Evolutionary conservation across 2,888 invertebrate species (phyloP), one percentile per base, ranked within the genome.

Genomic region (Diarsia mendica): DNA sequence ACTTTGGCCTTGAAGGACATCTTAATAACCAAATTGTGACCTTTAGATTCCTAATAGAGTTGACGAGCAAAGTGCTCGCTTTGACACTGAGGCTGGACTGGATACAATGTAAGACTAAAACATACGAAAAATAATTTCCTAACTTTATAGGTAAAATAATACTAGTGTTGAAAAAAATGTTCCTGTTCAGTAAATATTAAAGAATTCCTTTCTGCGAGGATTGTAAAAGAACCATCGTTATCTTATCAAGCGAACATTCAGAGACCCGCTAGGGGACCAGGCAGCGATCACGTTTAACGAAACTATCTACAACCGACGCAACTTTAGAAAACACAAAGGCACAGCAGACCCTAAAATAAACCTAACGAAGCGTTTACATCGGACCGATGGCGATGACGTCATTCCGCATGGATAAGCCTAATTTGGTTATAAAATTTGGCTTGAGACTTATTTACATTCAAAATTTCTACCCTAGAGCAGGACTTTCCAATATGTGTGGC

Each of bases 151-250:
- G 89, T 89, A 87, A 89, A 70, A 86, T 88, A 88, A 89, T 86
- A 91, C 88, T 87, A 90, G 79, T 78, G 86, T 88, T 91, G 92
- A 89, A 89, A 89, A 89, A 88, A 89, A 87, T 89, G 88, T 89
- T 91, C 88, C 89, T 86, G 86, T 87, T 89, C 82, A 92, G 93
- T 94, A 93, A 93, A 94, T 92, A 94, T 89, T 82, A 83, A 87
- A 85, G 80, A 89, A 89, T 89, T 90, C 89, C 91, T 89, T 89
- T 88, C 86, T 92, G 94, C 93, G 93, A 95, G 93, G 93, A 92
- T 87, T 85, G 72, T 81, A 81, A 79, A 85, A 87, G 90, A 87
- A 88, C 89, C 89, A 88, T 83, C 77, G 79, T 85, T 83, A 86
- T 84, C 87, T 87, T 86, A 87, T 83, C 58, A 90, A 91, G 89